phyloP scores from a whole-genome alignment of 2,113 vertebrate genomes.

The Prionailurus bengalensis region DNA sequence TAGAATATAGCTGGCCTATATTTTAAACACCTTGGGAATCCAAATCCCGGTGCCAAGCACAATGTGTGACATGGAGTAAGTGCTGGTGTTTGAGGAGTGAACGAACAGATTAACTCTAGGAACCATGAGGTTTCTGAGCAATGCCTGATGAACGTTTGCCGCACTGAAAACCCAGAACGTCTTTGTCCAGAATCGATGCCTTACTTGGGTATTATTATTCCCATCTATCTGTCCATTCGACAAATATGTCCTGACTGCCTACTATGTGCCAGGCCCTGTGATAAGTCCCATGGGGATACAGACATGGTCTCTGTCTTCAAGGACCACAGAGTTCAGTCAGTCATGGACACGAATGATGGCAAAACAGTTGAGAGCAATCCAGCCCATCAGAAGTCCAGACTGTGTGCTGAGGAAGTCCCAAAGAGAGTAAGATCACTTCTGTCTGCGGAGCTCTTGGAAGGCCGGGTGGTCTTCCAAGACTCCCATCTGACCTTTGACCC shows the following conservation, averaged over 20 bases:
- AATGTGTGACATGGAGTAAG: neutral
- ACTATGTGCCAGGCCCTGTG: neutral
- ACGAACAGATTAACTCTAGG: neutral
- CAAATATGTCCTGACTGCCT: constrained; percentile 27
- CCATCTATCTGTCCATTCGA: constrained; percentile 6
- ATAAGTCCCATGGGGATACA: neutral
- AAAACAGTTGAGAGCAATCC: constrained; percentile 8
- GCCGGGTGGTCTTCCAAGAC: constrained; percentile 56
- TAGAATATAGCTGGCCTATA: neutral
- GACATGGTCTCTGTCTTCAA: constrained; percentile 57
- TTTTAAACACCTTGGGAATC: constrained; percentile 3
- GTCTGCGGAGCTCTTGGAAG: constrained; percentile 32
- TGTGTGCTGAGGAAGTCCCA: constrained; percentile 28
- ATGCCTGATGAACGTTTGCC: neutral
- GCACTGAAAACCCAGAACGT: neutral
- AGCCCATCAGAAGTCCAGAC: constrained; percentile 22
- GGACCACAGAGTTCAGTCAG: constrained; percentile 11
- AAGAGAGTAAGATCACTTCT: constrained; percentile 12
- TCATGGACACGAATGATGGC: constrained; percentile 37
- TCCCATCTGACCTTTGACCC: constrained; percentile 66
- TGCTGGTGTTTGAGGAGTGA: neutral
- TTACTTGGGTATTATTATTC: neutral
- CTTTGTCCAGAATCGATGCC: neutral
- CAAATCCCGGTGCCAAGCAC: neutral
- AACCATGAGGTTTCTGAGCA: neutral